Conservation (phyloP, 2,888 invertebrate genomes). For the Plutella xylostella region DNA sequence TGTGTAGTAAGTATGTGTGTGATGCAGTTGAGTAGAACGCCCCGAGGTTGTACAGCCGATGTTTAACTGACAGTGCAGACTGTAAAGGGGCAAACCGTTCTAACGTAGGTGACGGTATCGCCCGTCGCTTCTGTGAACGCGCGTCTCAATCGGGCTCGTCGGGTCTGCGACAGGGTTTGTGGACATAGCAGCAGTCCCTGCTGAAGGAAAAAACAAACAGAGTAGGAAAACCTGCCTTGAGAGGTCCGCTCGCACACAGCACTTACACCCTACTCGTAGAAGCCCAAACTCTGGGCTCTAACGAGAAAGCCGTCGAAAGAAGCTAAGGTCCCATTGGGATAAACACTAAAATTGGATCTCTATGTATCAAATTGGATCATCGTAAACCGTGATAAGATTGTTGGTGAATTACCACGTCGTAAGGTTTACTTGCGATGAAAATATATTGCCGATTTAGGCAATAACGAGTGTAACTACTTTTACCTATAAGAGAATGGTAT, state of each 20-base stretch:
- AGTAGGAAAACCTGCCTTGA: conserved; percentile 36
- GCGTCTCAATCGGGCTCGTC: conserved; percentile 86
- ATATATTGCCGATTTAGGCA: too few relatives aligned
- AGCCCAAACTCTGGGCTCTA: too few relatives aligned
- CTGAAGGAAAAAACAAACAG: conserved; percentile 46
- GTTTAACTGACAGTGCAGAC: conserved; percentile 45
- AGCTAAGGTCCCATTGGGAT: background rate
- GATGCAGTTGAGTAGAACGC: too few relatives aligned
- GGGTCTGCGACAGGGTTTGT: conserved; percentile 89
- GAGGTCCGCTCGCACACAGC: conserved; percentile 58
- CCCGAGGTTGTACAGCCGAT: conserved; percentile 53
- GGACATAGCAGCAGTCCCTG: conserved; percentile 92
- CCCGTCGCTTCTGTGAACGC: conserved; percentile 92
- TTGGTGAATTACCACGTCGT: background rate
- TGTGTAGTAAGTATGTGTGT: too few relatives aligned
- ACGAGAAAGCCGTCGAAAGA: background rate
- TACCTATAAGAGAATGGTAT: too few relatives aligned
- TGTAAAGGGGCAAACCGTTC: conserved; percentile 78
- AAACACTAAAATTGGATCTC: too few relatives aligned
- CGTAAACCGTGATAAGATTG: background rate
- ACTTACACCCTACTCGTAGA: conserved; percentile 41
- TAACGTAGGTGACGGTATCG: conserved; percentile 89
- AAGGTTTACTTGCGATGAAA: background rate
- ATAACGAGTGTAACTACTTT: background rate
- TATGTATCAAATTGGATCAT: too few relatives aligned